Evolutionary conservation across 2,797 vertebrate species (phyloP), one percentile per base, ranked within the genome.

Genomic region (Lepus oiostolus): DNA sequence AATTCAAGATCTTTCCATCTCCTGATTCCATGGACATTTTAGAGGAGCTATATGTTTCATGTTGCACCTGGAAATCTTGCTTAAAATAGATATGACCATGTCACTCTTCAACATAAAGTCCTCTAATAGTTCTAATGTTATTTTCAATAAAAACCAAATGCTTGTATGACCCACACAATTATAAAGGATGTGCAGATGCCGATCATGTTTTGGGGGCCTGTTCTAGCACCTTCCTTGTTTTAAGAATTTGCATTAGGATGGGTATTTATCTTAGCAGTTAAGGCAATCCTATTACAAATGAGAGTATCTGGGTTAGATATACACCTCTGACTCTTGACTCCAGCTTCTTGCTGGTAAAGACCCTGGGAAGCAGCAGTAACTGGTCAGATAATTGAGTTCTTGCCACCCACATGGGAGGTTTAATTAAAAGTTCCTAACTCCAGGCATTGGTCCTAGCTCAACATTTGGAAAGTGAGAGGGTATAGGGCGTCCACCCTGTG

Each of bases 101-200:
- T 54, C 3, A 6, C 17, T 86, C 17, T 52, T 86, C 75, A 21
- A 9, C n/a, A 58, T 30, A 82, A 86, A 76, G 35, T 82, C 8
- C 13, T 58, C 38, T 42, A 76, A 21, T 32, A 76, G 22, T 35
- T 54, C 22, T 54, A 75, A 90, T 47, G 28, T 70, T 7, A 35
- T 75, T 68, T 77, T 32, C 84, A 70, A 28, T 71, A 63, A 81
- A 52, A 71, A 30, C 9, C 52, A 30, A 16, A 70, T 47, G 42
- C 38, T 63, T 68, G n/a, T 17, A 2, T 28, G 26, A 35, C 21
- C 67, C 38, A 3, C 50, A 68, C 19, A 52, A 5, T 2, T 52
- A 7, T 6, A 22, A 1, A 21, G 21, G n/a, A 38, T 19, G 1
- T 24, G 24, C 52, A 14, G 6, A 17, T 4, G 4, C 35, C 5